Percentiles rank a stretch among this genome's conserved stretches.
These are phyloP conservation scores for Albula goreensis DNA, from an alignment of 2,113 vertebrate species.

Conservation along the genomic window DNA sequence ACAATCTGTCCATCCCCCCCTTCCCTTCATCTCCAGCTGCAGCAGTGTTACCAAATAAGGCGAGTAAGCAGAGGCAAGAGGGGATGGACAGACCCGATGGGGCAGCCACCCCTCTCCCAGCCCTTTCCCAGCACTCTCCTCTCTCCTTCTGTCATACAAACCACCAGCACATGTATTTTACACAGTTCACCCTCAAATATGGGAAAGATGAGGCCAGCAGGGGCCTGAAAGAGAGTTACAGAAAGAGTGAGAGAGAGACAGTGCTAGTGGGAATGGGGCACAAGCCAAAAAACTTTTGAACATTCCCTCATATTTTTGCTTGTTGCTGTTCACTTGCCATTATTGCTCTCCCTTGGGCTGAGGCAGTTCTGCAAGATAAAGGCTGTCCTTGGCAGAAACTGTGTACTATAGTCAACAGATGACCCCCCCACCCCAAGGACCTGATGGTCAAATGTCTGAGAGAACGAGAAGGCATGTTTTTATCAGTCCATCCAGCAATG, in stretches of 20 bases:
- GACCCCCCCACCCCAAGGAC: neutral
- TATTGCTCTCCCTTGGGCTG: neutral
- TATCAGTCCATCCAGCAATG: constrained; percentile 12
- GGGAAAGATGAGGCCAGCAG: no score
- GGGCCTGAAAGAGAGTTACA: constrained; percentile 15
- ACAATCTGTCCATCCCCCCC: constrained; percentile 58
- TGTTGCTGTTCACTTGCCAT: no score
- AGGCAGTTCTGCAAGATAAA: neutral
- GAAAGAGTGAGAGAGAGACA: constrained; percentile 18
- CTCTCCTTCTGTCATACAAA: neutral
- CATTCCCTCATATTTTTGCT: neutral
- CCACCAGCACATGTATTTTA: neutral
- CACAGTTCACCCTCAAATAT: neutral
- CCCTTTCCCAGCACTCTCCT: neutral
- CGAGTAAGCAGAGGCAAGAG: constrained; percentile 51
- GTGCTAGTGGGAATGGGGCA: constrained; percentile 32
- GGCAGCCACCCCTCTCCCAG: neutral
- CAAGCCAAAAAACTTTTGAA: neutral
- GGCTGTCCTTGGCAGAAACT: neutral
- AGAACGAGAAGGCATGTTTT: neutral
- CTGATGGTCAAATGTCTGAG: neutral
- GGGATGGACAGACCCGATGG: neutral
- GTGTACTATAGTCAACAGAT: neutral
- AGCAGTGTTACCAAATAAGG: constrained; percentile 87
- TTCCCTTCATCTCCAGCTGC: constrained; percentile 52